A percentile compares a stretch with the other conserved stretches of the same genome.
Evolutionary conservation across 2,797 vertebrate genomes (phyloP).

Genomic region (Protosalanx chinensis): DNA sequence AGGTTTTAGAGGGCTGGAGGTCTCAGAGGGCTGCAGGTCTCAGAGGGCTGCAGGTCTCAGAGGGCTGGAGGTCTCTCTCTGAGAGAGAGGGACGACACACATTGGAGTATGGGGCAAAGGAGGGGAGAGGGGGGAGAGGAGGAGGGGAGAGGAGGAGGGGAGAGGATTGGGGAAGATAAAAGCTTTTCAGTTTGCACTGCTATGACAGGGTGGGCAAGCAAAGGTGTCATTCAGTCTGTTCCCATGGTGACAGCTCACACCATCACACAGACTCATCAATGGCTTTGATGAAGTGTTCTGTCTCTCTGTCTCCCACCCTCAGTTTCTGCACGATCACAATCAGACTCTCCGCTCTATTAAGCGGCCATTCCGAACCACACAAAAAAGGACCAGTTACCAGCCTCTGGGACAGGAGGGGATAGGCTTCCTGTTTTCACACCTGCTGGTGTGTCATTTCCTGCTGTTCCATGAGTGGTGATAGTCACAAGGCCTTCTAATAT

Average conservation of each 20-base stretch:
- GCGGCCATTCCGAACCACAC: conserved; percentile 11
- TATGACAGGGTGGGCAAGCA: background rate
- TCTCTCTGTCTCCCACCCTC: background rate
- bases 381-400: conserved; percentile 30
- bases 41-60: too few relatives aligned
- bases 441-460: conserved; percentile 11
- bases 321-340: background rate
- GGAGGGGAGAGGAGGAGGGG: background rate
- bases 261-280: background rate
- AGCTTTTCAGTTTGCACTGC: background rate
- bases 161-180: background rate
- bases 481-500: too few relatives aligned
- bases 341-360: too few relatives aligned
- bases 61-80: background rate
- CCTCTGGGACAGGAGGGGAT: conserved; percentile 18
- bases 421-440: conserved; percentile 24
- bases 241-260: background rate
- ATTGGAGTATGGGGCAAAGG: background rate
- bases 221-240: background rate
- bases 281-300: conserved; percentile 6
- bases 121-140: background rate
- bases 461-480: background rate
- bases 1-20: too few relatives aligned
- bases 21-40: too few relatives aligned
- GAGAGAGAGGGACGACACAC: too few relatives aligned